These are phyloP conservation scores for Paguma larvata DNA, from an alignment of 2,797 vertebrate species.

Conservation along the genomic window DNA sequence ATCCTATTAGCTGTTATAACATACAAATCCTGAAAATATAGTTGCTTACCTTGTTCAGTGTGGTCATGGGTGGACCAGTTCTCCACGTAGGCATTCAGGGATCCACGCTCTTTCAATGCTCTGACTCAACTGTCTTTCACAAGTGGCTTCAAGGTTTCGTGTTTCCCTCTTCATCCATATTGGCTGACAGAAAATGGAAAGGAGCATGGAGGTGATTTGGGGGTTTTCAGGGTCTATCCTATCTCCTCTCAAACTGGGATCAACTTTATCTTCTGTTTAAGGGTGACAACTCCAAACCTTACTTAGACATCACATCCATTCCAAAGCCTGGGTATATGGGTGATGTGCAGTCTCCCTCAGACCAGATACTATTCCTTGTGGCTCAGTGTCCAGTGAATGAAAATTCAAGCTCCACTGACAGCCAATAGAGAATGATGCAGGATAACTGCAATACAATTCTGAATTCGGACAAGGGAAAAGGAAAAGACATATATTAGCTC, in stretches of 20 bases:
- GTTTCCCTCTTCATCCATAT: background rate
- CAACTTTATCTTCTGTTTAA: background rate
- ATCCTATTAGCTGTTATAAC: background rate
- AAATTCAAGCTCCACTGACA: background rate
- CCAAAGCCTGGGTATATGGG: background rate
- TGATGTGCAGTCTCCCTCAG: background rate
- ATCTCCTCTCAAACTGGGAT: accelerated
- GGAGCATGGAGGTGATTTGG: too few species aligned
- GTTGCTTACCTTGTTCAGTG: background rate
- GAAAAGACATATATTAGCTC: background rate
- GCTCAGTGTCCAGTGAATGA: background rate
- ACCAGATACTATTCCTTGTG: background rate
- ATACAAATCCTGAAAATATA: background rate
- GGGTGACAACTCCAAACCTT: too few species aligned
- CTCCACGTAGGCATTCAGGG: background rate
- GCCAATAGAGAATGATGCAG: too few species aligned
- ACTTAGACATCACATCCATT: too few species aligned
- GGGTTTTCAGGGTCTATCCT: background rate
- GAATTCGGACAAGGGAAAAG: background rate
- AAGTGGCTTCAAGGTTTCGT: background rate
- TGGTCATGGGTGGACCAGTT: background rate
- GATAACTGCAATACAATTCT: background rate
- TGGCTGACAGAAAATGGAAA: background rate
- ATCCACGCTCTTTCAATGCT: background rate
- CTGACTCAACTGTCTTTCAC: background rate